These are phyloP conservation scores for Alaudala cheleensis DNA, from an alignment of 2,113 vertebrate species.

Conservation along the genomic window DNA sequence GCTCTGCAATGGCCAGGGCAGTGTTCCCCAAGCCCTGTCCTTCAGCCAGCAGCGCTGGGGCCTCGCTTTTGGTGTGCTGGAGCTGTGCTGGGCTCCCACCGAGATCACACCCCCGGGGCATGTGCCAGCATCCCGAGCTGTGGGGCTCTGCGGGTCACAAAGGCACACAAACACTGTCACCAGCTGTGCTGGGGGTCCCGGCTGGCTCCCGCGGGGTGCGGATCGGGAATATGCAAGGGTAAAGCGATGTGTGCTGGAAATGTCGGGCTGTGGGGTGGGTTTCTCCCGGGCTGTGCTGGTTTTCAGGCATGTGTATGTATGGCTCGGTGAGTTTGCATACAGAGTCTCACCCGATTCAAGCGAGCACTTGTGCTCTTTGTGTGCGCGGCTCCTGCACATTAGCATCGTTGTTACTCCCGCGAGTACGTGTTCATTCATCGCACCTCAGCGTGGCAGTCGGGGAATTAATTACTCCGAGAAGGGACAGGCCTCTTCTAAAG, in stretches of 20 bases:
- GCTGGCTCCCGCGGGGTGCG: background rate
- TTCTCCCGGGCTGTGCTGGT: background rate
- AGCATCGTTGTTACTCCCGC: constrained; percentile 46
- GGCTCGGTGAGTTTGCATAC: background rate
- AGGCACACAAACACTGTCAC: fast-evolving
- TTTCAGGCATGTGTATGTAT: background rate
- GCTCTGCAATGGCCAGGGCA: background rate
- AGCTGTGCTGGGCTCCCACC: background rate
- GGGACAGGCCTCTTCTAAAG: constrained; percentile 58
- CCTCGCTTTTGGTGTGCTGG: background rate
- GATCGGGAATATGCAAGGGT: fast-evolving
- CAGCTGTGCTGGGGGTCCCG: fast-evolving
- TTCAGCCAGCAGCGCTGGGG: background rate
- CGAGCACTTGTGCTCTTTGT: background rate
- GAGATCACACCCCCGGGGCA: background rate
- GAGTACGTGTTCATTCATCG: constrained; percentile 61
- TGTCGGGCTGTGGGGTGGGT: background rate
- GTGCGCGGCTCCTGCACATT: background rate
- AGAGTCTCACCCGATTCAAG: background rate
- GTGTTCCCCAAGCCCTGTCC: background rate
- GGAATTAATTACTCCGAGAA: constrained; percentile 75
- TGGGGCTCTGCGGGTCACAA: fast-evolving
- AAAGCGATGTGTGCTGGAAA: fast-evolving
- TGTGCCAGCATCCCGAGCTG: fast-evolving
- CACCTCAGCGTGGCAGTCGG: constrained; percentile 60